phyloP scores from a whole-genome alignment of 2,113 vertebrate species.

The Poeciliopsis retropinna region DNA sequence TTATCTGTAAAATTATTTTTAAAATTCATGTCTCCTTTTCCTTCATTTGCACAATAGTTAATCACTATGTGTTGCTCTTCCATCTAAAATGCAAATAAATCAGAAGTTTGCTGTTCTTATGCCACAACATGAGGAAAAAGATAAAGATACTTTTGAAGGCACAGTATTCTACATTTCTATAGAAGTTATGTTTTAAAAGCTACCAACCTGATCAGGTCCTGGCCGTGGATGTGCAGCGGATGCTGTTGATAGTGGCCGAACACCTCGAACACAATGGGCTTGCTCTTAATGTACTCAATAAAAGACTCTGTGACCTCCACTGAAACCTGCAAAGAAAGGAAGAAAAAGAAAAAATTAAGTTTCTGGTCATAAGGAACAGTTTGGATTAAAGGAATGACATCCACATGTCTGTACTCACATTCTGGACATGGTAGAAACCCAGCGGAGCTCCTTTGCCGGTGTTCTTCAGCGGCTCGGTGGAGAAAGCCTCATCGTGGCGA shows the following conservation, averaged over 20 bases:
- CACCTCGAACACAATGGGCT: conserved; percentile 97
- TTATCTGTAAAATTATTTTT: too few species aligned
- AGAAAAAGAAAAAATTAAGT: conserved; percentile 6
- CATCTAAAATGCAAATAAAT: too few species aligned
- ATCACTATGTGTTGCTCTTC: too few species aligned
- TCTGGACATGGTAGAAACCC: conserved; percentile 97
- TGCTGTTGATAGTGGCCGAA: conserved; percentile 98
- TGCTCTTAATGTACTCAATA: conserved; percentile 94
- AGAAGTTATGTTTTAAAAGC: too few species aligned
- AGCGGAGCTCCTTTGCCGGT: conserved; percentile 91
- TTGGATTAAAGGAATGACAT: neutral
- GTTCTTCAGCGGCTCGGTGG: conserved; percentile 97
- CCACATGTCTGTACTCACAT: conserved; percentile 82
- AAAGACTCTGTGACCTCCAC: conserved; percentile 97
- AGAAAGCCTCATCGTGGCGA: conserved; percentile 98
- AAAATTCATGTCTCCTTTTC: too few species aligned
- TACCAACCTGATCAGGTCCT: conserved; percentile 89
- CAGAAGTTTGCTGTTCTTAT: too few species aligned
- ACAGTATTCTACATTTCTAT: too few species aligned
- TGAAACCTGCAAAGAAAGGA: conserved; percentile 82
- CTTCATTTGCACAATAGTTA: too few species aligned
- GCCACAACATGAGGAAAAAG: too few species aligned
- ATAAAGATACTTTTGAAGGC: too few species aligned
- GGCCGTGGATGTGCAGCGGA: conserved; percentile 89
- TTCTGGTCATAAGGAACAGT: neutral